Percentiles rank a stretch among this genome's conserved stretches.
phyloP scores from a whole-genome alignment of 1,140 invertebrate species.

The Hylyphantes graminicola region DNA sequence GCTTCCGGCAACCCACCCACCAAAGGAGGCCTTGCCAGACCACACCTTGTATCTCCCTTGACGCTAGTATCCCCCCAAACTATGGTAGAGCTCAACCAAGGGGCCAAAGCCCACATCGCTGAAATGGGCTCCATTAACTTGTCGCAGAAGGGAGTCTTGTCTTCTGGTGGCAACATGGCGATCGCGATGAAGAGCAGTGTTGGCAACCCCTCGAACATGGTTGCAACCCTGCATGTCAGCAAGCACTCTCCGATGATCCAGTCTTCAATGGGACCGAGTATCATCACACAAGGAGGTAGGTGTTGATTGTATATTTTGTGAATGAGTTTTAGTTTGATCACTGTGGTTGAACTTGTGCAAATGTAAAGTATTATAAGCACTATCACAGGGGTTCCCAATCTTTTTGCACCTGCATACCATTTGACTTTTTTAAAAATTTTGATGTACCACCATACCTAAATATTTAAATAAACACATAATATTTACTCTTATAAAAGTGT shows the following conservation, averaged over 20 bases:
- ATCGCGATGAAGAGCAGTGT: constrained; percentile 47
- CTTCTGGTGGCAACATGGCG: constrained; percentile 29
- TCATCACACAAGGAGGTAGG: constrained; percentile 47
- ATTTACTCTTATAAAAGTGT: too few relatives aligned
- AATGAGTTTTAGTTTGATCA: too few relatives aligned
- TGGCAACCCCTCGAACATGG: constrained; percentile 29
- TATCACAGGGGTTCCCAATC: too few relatives aligned
- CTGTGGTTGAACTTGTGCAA: too few relatives aligned
- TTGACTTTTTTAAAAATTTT: too few relatives aligned
- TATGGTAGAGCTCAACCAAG: constrained; percentile 49
- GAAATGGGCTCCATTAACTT: constrained; percentile 34
- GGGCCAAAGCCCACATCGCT: neutral
- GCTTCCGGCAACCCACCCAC: constrained; percentile 1
- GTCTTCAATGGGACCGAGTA: constrained; percentile 29
- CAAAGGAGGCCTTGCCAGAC: constrained; percentile 21
- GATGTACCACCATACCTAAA: too few relatives aligned
- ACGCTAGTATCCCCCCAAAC: constrained; percentile 45
- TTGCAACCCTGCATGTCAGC: constrained; percentile 51
- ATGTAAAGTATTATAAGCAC: too few relatives aligned
- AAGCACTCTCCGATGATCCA: constrained; percentile 57
- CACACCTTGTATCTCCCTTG: constrained; percentile 46
- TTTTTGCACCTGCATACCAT: too few relatives aligned
- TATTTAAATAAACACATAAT: too few relatives aligned
- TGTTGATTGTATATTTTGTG: neutral
- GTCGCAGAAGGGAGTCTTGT: constrained; percentile 46